Percentiles rank a stretch among this genome's conserved stretches.
These are phyloP conservation scores for Hirundichthys speculiger DNA, from an alignment of 2,113 vertebrate genomes.

Conservation along the genomic window DNA sequence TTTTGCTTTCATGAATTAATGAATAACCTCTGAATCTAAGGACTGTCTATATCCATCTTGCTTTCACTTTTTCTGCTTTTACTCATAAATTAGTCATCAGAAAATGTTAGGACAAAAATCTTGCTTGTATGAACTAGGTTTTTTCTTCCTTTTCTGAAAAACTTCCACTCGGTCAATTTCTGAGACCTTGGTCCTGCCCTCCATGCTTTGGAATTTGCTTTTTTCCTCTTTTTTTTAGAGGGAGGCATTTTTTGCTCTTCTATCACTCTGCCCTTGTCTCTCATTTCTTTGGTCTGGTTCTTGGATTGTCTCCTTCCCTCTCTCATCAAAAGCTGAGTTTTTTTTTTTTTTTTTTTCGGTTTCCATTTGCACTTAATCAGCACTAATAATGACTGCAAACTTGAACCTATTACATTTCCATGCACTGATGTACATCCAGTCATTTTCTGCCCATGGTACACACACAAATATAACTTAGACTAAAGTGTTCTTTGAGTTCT, in stretches of 20 bases:
- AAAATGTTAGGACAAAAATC: conserved; percentile 69
- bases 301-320: conserved; percentile 46
- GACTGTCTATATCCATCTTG: conserved; percentile 65
- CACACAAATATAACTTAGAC: conserved; percentile 21
- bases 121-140: conserved; percentile 20
- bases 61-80: conserved; percentile 60
- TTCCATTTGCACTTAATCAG: conserved; percentile 78
- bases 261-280: conserved; percentile 38
- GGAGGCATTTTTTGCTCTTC: conserved; percentile 36
- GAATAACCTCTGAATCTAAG: conserved; percentile 65
- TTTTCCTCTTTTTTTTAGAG: conserved; percentile 19
- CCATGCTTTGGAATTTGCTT: conserved; percentile 44
- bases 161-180: conserved; percentile 35
- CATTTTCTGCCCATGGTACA: background rate
- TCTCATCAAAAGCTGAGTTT: conserved; percentile 28
- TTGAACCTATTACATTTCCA: conserved; percentile 68
- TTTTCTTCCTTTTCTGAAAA: conserved; percentile 24
- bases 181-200: conserved; percentile 42
- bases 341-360: conserved; percentile 56
- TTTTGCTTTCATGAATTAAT: conserved; percentile 79
- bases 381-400: conserved; percentile 71
- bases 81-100: conserved; percentile 75
- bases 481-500: conserved; percentile 38
- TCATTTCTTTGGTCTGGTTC: conserved; percentile 30
- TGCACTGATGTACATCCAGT: conserved; percentile 40